Evolutionary conservation across 1,140 invertebrate species (phyloP), one percentile per base, ranked within the genome.

Genomic region (Odontomachus brunneus): DNA sequence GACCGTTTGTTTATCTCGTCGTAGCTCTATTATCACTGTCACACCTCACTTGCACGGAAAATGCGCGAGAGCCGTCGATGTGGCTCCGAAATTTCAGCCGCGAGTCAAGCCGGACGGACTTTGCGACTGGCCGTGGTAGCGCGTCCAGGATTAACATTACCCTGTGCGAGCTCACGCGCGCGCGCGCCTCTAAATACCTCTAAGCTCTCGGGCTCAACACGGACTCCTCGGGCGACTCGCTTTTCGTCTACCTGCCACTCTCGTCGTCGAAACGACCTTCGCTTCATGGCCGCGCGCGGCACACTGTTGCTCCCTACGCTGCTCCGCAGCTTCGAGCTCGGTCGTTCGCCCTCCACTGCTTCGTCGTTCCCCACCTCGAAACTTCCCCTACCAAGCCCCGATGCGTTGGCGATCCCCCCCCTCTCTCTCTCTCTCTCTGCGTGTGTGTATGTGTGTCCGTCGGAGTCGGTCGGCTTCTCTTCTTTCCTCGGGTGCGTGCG

Each of bases 231-330:
- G 2, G 57, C 55, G 38, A 17, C 53, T 19, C 53, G 5, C 53
- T n/a, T 11, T 19, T 7, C 53, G 38, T 44, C 38, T 44, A 44
- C 38, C 38, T 44, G 38, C 4, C 29, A 3, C 29, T 53, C 65
- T n/a, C 26, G 17, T 63, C 17, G 1, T 19, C 19, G 1, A 9
- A 55, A 72, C 73, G 62, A 91, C 62, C 72, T 65, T 89, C 87
- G 57, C 86, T 88, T 57, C 49, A 69, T 82, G 88, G 86, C 85
- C 89, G 87, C 91, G 91, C 92, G 91, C 92, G 91, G 91, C 91
- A 93, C 91, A 93, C 92, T 93, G 92, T 93, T 93, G 92, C 92
- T 92, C 90, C 65, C 80, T 48, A 66, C 82, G 84, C 73, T 90
- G 85, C 74, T 67, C 69, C 84, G 78, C 71, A 63, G 82, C 81